A percentile compares a stretch with the other conserved stretches of the same genome.
phyloP scores from a whole-genome alignment of 2,888 invertebrate species.

The Neuroscelio doddi region DNA sequence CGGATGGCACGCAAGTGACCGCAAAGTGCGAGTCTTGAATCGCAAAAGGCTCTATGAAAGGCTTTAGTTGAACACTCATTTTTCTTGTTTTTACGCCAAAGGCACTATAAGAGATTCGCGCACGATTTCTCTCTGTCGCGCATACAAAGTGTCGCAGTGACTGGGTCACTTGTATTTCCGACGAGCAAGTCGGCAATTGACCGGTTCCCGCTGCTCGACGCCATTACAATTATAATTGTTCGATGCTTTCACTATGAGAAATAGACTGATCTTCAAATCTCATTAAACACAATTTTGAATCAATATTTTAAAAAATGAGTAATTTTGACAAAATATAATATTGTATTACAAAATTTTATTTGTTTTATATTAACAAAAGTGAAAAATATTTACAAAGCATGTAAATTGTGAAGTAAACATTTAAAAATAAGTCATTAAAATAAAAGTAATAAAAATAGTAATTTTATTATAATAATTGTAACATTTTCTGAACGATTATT shows the following conservation, averaged over 20 bases:
- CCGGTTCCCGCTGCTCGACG: conserved; percentile 31
- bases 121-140: conserved; percentile 55
- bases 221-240: conserved; percentile 43
- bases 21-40: conserved; percentile 39
- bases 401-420: too few species aligned
- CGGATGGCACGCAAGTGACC: conserved; percentile 28
- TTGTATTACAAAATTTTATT: too few species aligned
- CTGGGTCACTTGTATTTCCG: conserved; percentile 52
- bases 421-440: too few species aligned
- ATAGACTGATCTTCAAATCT: conserved; percentile 20
- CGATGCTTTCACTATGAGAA: conserved; percentile 45
- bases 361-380: too few species aligned
- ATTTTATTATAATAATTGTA: too few species aligned
- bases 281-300: too few species aligned
- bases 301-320: too few species aligned
- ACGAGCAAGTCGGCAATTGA: conserved; percentile 26
- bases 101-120: conserved; percentile 43
- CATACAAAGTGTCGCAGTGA: conserved; percentile 49
- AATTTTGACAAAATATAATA: too few species aligned
- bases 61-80: conserved; percentile 34
- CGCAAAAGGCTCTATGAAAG: conserved; percentile 41
- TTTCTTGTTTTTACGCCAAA: conserved; percentile 39
- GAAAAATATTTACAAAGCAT: too few species aligned
- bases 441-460: too few species aligned
- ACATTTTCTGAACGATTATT: too few species aligned